These are phyloP conservation scores for Mizuhopecten yessoensis DNA, from an alignment of 1,140 invertebrate species.

Conservation along the genomic window DNA sequence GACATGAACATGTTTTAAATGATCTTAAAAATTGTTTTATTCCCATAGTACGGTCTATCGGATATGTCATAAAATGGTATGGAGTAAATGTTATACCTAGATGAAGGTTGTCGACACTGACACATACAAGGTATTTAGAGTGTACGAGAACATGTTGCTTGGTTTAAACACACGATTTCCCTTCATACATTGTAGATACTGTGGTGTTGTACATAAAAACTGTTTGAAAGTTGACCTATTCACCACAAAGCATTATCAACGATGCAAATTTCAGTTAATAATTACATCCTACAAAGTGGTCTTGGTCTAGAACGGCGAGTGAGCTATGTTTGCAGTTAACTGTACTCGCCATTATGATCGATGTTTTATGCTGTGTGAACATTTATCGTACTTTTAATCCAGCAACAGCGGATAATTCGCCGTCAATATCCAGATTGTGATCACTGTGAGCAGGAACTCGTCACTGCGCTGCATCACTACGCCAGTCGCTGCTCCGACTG, in stretches of 20 bases:
- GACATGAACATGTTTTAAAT: no score
- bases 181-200: no score
- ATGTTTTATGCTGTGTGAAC: not conserved
- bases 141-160: no score
- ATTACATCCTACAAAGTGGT: not conserved
- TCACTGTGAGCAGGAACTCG: not conserved
- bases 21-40: no score
- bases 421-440: not conserved
- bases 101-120: no score
- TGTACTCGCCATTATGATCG: not conserved
- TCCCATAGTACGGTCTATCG: no score
- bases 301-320: not conserved
- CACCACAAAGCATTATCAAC: not conserved
- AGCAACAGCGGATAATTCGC: not conserved
- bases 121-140: no score
- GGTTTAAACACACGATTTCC: not conserved
- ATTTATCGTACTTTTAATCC: conserved; percentile 16
- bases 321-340: not conserved
- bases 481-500: not conserved
- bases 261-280: not conserved
- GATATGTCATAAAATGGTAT: no score
- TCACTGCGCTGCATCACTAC: not conserved
- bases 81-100: no score
- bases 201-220: not conserved
- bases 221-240: not conserved